Percentiles rank a stretch among this genome's conserved stretches.
phyloP scores from a whole-genome alignment of 2,888 invertebrate genomes.

The Hyppa rectilinea region DNA sequence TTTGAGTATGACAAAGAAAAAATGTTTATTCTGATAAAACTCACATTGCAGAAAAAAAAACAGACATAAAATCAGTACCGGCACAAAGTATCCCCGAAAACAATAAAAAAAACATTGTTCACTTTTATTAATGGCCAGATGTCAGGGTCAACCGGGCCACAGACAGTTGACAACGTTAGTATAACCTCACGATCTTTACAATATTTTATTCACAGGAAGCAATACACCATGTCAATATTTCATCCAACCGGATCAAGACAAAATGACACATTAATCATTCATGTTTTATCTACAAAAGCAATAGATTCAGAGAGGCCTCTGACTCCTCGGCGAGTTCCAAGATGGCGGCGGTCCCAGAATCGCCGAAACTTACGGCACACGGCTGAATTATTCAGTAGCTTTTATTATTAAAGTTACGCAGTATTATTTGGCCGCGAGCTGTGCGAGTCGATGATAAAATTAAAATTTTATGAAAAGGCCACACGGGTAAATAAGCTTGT shows the following conservation, averaged over 20 bases:
- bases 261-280: slow-evolving; percentile 32
- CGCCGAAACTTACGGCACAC: slow-evolving; percentile 51
- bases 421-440: slow-evolving; percentile 61
- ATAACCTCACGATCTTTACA: background rate
- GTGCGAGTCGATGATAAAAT: slow-evolving; percentile 64
- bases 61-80: too few species aligned
- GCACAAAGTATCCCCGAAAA: too few species aligned
- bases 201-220: slow-evolving; percentile 16
- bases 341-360: slow-evolving; percentile 39
- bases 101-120: too few species aligned
- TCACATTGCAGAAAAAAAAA: too few species aligned
- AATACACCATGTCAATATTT: slow-evolving; percentile 7
- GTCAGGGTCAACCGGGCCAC: too few species aligned
- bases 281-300: slow-evolving; percentile 27
- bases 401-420: slow-evolving; percentile 66
- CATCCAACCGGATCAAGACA: slow-evolving; percentile 5
- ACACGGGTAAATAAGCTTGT: slow-evolving; percentile 53
- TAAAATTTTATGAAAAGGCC: slow-evolving; percentile 64
- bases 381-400: slow-evolving; percentile 63
- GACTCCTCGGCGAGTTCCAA: slow-evolving; percentile 36
- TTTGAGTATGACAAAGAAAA: too few species aligned
- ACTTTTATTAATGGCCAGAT: too few species aligned
- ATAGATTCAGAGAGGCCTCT: slow-evolving; percentile 30
- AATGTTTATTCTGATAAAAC: too few species aligned
- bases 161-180: too few species aligned